Evolutionary conservation across 2,113 vertebrate genomes (phyloP), one percentile per base, ranked within the genome.

Genomic region (Isurus oxyrinchus): DNA sequence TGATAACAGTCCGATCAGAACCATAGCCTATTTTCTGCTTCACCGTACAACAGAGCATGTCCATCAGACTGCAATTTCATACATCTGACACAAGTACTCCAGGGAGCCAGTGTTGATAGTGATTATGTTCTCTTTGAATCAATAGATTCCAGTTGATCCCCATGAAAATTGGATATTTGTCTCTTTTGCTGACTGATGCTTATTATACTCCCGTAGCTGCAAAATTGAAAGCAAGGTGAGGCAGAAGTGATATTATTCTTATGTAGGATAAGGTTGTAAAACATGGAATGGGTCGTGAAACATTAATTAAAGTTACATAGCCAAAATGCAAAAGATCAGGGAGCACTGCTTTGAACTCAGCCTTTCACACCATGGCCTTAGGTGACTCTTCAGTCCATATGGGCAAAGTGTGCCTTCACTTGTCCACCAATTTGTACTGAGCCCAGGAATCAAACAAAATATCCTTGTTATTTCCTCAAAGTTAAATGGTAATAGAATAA

Each of bases 61-160:
- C 84, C 14, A 87, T 53, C 25, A 53, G 84, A 49, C 84, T 87
- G 84, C 21, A 53, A 87, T 87, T 87, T 87, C 40, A 87, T 25
- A 87, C 16, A 87, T 87, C 44, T 87, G 84, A 87, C 44, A 87
- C 84, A 87, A 49, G 84, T 87, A 87, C 84, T 87, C 19, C 44
- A 87, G 84, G 84, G 44, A 87, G 84, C 23, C 23, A 53, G 5
- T 53, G 7, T 44, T 87, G 44, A 23, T 49, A 6, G 40, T 21
- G 44, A n/a, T 53, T 25, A 87, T 23, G 49, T 87, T 87, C 84
- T 87, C 21, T 87, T 87, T 23, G 44, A 49, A 44, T 87, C 44
- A 19, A 23, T 87, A 23, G 44, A 49, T 87, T 23, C 84, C 49
- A 53, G 84, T 49, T 53, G 40, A 23, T 7, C 23, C 49, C 84